phyloP scores from a whole-genome alignment of 2,113 vertebrate genomes.

The Microtus montanus region DNA sequence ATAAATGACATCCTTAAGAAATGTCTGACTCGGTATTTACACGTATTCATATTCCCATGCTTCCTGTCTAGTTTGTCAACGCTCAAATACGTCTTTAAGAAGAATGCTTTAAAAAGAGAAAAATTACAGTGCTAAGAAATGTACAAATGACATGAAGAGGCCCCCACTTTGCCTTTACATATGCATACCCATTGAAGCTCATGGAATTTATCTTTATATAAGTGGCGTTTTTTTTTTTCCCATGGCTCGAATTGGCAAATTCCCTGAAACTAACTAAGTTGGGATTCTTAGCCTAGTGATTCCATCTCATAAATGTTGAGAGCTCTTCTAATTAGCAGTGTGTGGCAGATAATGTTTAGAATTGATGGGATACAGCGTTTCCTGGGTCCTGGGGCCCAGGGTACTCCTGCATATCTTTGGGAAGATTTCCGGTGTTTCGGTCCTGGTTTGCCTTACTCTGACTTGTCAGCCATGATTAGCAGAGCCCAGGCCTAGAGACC shows the following conservation, averaged over 20 bases:
- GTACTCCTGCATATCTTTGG: fast-evolving
- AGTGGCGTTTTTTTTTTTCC: not conserved
- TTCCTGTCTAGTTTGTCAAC: constrained; percentile 73
- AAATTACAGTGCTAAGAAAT: constrained; percentile 53
- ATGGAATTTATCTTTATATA: constrained; percentile 57
- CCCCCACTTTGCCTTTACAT: not conserved
- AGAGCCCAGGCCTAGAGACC: not conserved
- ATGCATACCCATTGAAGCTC: not conserved
- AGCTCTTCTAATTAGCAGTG: not conserved
- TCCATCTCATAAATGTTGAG: not conserved
- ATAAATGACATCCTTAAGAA: constrained; percentile 71
- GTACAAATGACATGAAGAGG: constrained; percentile 27
- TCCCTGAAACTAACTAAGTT: constrained; percentile 46
- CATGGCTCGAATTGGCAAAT: constrained; percentile 42
- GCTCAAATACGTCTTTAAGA: constrained; percentile 24
- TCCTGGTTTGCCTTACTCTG: not conserved
- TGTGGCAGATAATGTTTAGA: not conserved
- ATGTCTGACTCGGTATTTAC: constrained; percentile 62
- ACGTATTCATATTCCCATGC: constrained; percentile 60
- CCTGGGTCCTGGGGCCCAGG: not conserved
- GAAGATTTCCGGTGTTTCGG: not conserved
- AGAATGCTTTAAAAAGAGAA: constrained; percentile 69
- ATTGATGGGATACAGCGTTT: not conserved
- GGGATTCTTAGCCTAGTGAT: not conserved
- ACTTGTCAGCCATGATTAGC: not conserved